Conservation (phyloP, 2,797 vertebrate species). For the Avahi laniger region DNA sequence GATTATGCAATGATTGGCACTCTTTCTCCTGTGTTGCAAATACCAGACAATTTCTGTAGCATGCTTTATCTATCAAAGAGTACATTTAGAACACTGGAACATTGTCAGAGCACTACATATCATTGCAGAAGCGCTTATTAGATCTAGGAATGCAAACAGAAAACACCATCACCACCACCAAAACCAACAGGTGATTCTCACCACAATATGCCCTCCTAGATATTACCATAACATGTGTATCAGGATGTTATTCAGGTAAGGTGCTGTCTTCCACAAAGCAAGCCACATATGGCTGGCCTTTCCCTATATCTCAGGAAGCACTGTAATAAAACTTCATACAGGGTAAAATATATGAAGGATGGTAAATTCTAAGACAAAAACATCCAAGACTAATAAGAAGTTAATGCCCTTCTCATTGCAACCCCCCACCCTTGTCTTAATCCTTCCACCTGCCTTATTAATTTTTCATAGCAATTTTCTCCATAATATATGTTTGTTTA, state of each 20-base stretch:
- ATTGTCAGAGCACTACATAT: not conserved
- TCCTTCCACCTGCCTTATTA: not conserved
- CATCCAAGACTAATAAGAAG: not conserved
- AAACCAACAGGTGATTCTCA: not conserved
- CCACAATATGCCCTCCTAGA: not conserved
- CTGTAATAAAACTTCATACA: not conserved
- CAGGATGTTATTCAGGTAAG: not conserved
- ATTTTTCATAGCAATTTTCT: not conserved
- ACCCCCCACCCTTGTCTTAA: not conserved
- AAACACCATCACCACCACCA: not conserved
- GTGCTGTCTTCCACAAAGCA: not conserved
- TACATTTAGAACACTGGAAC: not conserved
- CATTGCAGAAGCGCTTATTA: not conserved
- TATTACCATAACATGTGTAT: not conserved
- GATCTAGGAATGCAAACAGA: not conserved
- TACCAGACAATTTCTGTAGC: not conserved
- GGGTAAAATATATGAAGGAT: not conserved
- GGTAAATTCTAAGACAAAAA: not conserved
- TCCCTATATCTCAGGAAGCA: not conserved
- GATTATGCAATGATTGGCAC: not conserved
- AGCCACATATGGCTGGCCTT: not conserved
- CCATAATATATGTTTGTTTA: not conserved
- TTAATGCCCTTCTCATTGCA: not conserved
- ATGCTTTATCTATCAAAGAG: not conserved
- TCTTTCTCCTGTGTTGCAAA: conserved; percentile 25